Evolutionary conservation across 35 echinoderm and acorn worm species (phyloP).

Genomic region (Acanthaster planci): DNA sequence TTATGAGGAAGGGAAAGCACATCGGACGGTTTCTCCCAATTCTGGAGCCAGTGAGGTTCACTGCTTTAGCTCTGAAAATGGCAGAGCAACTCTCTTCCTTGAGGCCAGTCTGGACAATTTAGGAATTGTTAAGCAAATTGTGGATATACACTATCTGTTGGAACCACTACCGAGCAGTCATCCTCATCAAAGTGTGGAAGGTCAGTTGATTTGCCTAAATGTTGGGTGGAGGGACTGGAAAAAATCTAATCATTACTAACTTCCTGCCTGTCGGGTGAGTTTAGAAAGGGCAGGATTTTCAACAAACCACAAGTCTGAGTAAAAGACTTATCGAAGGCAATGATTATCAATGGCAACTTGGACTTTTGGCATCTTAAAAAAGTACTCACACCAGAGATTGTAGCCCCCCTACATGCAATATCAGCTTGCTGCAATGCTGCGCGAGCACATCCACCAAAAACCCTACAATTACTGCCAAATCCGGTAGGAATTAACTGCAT

Average conservation of each 20-base stretch:
- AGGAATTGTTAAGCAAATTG: constrained; percentile 25
- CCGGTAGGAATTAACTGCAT: constrained; percentile 1
- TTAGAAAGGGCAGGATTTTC: too few species aligned
- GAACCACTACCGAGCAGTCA: constrained; percentile 26
- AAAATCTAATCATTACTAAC: too few species aligned
- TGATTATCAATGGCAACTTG: too few species aligned
- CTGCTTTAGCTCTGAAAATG: constrained; percentile 37
- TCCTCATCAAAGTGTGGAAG: background rate
- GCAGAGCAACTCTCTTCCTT: constrained; percentile 51
- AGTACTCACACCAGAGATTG: too few species aligned
- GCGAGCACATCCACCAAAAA: background rate
- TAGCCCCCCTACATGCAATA: too few species aligned
- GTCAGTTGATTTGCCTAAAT: background rate
- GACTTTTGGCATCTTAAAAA: too few species aligned
- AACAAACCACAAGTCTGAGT: too few species aligned
- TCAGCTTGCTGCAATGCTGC: background rate
- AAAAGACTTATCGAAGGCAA: too few species aligned
- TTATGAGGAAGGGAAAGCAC: background rate
- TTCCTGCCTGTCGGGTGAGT: too few species aligned
- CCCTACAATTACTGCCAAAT: constrained; percentile 7
- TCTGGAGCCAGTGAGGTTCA: constrained; percentile 28
- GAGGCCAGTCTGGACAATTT: constrained; percentile 37
- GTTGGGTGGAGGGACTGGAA: too few species aligned
- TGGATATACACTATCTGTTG: constrained; percentile 27
- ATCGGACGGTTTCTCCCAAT: constrained; percentile 8